Evolutionary conservation across 92 coral and sea anemone genomes (phyloP).

Genomic region (Hydrozoanthus gracilis): DNA sequence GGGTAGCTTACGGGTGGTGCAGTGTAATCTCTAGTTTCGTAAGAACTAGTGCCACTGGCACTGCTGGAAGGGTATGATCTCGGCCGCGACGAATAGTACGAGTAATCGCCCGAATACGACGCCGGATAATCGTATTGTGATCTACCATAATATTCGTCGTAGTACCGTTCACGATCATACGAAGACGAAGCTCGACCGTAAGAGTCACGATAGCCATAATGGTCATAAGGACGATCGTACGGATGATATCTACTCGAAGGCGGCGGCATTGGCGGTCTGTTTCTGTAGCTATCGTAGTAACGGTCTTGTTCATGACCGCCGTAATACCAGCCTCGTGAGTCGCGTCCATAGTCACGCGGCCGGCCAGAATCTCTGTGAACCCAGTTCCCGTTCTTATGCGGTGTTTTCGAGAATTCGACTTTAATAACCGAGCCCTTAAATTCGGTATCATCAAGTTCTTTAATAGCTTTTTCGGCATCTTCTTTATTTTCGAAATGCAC

Average conservation of each 20-base stretch:
- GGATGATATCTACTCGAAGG: constrained; percentile 28
- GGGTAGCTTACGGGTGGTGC: constrained; percentile 30
- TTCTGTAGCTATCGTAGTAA: constrained; percentile 12
- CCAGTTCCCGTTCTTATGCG: constrained; percentile 67
- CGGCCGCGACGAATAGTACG: neutral
- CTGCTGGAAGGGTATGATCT: constrained; percentile 24
- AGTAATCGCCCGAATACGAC: constrained; percentile 15
- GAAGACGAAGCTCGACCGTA: neutral
- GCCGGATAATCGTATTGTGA: constrained; percentile 17
- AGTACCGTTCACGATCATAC: constrained; percentile 36
- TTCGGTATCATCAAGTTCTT: constrained; percentile 67
- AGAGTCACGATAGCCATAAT: constrained; percentile 26
- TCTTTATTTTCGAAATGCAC: constrained; percentile 72
- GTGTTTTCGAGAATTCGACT: constrained; percentile 72
- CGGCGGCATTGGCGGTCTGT: constrained; percentile 9
- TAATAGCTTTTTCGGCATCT: constrained; percentile 74
- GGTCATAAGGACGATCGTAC: constrained; percentile 12
- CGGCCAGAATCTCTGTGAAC: constrained; percentile 26
- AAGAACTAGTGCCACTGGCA: constrained; percentile 31
- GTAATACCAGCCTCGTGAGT: constrained; percentile 24
- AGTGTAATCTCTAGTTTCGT: constrained; percentile 13
- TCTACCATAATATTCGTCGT: constrained; percentile 34
- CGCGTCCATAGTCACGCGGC: constrained; percentile 9
- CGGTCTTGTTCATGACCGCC: constrained; percentile 18
- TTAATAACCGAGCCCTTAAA: constrained; percentile 66